Percentiles rank a stretch among this genome's conserved stretches.
phyloP scores from a whole-genome alignment of 2,113 vertebrate genomes.

The Tragelaphus imberbis region DNA sequence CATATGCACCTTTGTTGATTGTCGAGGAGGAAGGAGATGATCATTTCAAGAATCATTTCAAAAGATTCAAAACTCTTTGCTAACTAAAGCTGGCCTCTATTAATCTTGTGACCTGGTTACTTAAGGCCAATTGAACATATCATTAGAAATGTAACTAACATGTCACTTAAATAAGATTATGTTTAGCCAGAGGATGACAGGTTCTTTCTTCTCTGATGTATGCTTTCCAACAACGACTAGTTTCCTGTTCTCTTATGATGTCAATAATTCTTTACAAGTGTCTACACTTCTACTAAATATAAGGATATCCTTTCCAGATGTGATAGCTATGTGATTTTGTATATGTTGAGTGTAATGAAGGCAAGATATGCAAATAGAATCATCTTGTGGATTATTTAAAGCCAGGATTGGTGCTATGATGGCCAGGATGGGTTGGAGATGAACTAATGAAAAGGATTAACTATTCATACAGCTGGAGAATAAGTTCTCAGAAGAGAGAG shows the following conservation, averaged over 20 bases:
- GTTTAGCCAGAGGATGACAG: neutral
- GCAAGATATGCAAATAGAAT: neutral
- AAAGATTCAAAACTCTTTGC: neutral
- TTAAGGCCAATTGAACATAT: constrained; percentile 29
- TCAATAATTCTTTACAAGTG: neutral
- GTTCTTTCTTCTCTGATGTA: neutral
- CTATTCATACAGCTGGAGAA: neutral
- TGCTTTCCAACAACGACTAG: neutral
- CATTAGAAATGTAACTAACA: constrained; percentile 13
- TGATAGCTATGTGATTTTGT: neutral
- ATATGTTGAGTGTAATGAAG: neutral
- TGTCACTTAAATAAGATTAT: constrained; percentile 11
- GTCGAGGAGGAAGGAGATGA: neutral
- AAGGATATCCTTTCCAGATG: neutral
- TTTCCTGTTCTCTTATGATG: neutral
- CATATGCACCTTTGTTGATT: neutral
- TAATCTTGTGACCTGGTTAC: neutral
- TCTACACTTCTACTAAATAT: neutral
- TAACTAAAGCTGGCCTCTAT: neutral
- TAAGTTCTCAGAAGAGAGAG: neutral
- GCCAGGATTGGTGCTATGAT: neutral
- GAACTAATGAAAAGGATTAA: neutral
- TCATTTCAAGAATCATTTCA: neutral
- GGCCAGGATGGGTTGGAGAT: neutral
- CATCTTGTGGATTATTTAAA: neutral